phyloP scores from a whole-genome alignment of 2,113 vertebrate genomes.

The Chitala chitala region DNA sequence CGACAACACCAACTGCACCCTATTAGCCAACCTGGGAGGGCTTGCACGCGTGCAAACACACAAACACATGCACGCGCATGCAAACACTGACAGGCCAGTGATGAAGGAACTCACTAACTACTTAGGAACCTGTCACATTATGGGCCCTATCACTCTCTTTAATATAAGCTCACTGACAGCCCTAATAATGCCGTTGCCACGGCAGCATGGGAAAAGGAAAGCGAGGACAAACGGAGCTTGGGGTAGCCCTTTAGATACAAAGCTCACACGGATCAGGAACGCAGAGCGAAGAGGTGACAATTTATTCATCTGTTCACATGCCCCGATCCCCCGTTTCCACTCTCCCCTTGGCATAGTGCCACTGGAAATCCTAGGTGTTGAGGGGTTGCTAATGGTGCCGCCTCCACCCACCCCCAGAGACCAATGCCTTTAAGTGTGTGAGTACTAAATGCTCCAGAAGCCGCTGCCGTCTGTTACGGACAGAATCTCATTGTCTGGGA shows the following conservation, averaged over 20 bases:
- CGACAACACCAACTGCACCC: too few relatives aligned
- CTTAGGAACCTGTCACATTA: too few relatives aligned
- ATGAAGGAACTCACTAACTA: too few relatives aligned
- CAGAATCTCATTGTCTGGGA: constrained; percentile 19
- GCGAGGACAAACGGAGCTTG: not conserved
- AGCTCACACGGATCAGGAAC: not conserved
- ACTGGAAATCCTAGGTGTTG: not conserved
- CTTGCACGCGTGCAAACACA: not conserved
- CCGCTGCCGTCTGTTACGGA: not conserved
- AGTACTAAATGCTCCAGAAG: constrained; percentile 16
- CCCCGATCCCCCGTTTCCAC: not conserved
- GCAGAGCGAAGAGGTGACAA: not conserved
- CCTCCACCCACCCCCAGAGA: not conserved
- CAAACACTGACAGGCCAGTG: too few relatives aligned
- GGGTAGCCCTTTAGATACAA: not conserved
- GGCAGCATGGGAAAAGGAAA: not conserved
- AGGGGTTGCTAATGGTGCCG: constrained; percentile 14
- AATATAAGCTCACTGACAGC: not conserved
- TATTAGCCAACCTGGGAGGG: too few relatives aligned
- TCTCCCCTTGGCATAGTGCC: not conserved
- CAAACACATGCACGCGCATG: not conserved
- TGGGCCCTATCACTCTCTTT: not conserved
- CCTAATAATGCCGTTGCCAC: not conserved
- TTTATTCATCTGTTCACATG: not conserved
- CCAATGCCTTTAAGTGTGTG: constrained; percentile 18